phyloP scores from a whole-genome alignment of 2,797 vertebrate genomes.

The Gymnocypris eckloni region DNA sequence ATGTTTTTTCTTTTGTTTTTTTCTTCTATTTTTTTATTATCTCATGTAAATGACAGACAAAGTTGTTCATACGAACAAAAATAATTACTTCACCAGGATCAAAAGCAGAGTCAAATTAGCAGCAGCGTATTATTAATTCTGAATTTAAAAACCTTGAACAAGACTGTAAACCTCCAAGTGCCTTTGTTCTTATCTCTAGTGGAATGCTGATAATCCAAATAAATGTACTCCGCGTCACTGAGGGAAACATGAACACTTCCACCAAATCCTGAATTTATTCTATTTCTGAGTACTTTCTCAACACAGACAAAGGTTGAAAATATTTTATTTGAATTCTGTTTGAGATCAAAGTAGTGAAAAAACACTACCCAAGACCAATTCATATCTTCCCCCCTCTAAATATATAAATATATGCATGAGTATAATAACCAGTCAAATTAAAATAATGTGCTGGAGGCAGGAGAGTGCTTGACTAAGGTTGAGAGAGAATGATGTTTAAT shows the following conservation, averaged over 20 bases:
- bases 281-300: conserved; percentile 74
- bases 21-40: conserved; percentile 20
- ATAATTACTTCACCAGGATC: conserved; percentile 75
- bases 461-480: conserved; percentile 57
- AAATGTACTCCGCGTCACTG: conserved; percentile 78
- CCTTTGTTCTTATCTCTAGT: conserved; percentile 79
- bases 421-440: conserved; percentile 61
- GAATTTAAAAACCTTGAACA: conserved; percentile 76
- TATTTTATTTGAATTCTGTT: conserved; percentile 79
- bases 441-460: conserved; percentile 51
- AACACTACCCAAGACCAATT: conserved; percentile 66
- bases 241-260: conserved; percentile 78
- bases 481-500: conserved; percentile 36
- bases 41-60: conserved; percentile 70
- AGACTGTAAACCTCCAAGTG: conserved; percentile 75
- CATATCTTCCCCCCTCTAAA: conserved; percentile 65
- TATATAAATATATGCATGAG: conserved; percentile 69
- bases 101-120: conserved; percentile 81
- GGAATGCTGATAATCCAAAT: conserved; percentile 84
- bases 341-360: conserved; percentile 73
- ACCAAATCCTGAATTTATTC: conserved; percentile 82
- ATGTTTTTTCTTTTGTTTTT: background rate
- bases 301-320: conserved; percentile 76
- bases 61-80: conserved; percentile 66
- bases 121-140: conserved; percentile 79